phyloP scores from a whole-genome alignment of 1,140 invertebrate species.

The Drosophila willistoni region DNA sequence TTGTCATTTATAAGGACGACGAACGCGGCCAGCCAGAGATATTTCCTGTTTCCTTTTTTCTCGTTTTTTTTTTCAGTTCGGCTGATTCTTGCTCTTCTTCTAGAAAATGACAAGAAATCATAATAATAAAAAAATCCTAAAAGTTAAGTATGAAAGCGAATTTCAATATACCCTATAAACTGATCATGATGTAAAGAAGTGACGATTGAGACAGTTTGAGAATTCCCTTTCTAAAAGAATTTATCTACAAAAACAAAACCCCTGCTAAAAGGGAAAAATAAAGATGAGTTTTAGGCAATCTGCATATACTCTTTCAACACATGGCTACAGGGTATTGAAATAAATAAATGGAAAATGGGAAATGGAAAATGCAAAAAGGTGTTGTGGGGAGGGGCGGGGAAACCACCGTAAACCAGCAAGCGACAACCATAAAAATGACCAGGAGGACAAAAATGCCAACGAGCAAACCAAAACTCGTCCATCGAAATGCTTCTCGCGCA shows the following conservation, averaged over 20 bases:
- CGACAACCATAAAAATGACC: conserved; percentile 10
- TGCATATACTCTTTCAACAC: background rate
- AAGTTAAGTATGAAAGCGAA: background rate
- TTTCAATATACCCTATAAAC: background rate
- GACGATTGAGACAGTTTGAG: too few species aligned
- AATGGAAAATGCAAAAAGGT: conserved; percentile 66
- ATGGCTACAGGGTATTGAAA: conserved; percentile 4
- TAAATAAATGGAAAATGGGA: conserved; percentile 66
- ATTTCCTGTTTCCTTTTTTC: conserved; percentile 64
- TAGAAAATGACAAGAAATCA: conserved; percentile 29
- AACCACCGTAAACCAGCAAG: conserved; percentile 4
- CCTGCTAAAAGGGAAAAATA: too few species aligned
- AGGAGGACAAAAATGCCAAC: conserved; percentile 29
- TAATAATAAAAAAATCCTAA: conserved; percentile 66
- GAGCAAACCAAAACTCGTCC: conserved; percentile 58
- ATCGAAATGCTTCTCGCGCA: conserved; percentile 68
- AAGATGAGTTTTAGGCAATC: too few species aligned
- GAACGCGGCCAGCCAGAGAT: conserved; percentile 59
- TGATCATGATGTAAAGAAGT: too few species aligned
- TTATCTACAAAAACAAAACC: too few species aligned
- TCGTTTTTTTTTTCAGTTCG: too few species aligned
- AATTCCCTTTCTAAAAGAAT: too few species aligned
- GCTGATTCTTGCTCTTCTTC: background rate
- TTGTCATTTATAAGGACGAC: conserved; percentile 75
- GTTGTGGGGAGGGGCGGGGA: conserved; percentile 16